Evolutionary conservation across 2,797 vertebrate genomes (phyloP).

Genomic region (Epinephelus coioides): DNA sequence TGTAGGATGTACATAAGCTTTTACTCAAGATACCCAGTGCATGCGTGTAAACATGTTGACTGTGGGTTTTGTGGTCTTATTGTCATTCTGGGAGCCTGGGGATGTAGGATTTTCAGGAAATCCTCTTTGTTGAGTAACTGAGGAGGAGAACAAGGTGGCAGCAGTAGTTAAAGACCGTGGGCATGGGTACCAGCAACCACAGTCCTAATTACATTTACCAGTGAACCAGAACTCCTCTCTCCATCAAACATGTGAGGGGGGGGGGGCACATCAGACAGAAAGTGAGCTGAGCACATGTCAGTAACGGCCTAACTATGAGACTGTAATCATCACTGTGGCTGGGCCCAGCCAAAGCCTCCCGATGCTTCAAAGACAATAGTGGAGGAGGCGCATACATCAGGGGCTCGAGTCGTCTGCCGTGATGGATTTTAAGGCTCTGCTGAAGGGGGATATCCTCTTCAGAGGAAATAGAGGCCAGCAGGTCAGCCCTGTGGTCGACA

Average conservation of each 20-base stretch:
- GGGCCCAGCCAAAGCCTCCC: constrained; percentile 61
- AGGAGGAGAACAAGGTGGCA: constrained; percentile 43
- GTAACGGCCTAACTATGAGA: constrained; percentile 68
- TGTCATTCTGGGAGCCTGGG: constrained; percentile 8
- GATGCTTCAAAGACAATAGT: constrained; percentile 81
- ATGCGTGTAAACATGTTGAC: constrained; percentile 35
- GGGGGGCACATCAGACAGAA: constrained; percentile 61
- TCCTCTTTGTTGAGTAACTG: constrained; percentile 12
- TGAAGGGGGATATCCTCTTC: constrained; percentile 75
- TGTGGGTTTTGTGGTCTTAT: constrained; percentile 28
- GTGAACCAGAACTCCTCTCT: constrained; percentile 76
- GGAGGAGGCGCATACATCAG: constrained; percentile 68
- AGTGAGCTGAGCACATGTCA: constrained; percentile 76
- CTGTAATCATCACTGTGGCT: constrained; percentile 81
- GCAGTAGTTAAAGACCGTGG: constrained; percentile 42
- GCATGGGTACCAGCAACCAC: constrained; percentile 56
- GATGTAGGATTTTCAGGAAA: constrained; percentile 47
- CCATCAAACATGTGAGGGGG: constrained; percentile 61
- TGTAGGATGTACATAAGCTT: constrained; percentile 18
- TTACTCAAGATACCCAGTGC: constrained; percentile 13
- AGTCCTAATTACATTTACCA: constrained; percentile 76
- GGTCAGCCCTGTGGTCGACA: constrained; percentile 78
- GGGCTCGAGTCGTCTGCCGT: constrained; percentile 62
- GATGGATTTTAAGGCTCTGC: constrained; percentile 75
- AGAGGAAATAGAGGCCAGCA: constrained; percentile 77